Evolutionary conservation across 2,888 invertebrate genomes (phyloP), one percentile per base, ranked within the genome.

Genomic region (Lasioglossum villosulum): DNA sequence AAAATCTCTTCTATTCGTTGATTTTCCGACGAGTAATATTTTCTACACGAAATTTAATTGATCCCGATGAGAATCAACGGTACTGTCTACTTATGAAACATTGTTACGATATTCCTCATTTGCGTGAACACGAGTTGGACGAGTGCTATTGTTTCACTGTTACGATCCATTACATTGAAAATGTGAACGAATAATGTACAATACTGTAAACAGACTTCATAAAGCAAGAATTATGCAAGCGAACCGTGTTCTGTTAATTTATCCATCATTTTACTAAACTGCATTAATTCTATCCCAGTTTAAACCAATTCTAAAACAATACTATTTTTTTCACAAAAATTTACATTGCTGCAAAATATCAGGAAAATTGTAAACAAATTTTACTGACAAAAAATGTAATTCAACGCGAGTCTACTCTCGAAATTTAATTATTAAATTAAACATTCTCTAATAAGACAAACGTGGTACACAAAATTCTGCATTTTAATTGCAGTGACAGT

Each of bases 131-230:
- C 56, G 48, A 75, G 56, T 74, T 72, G 39, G 75, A 48, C 16
- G 80, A 78, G 56, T 52, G 80, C 30, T 52, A 75, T 78, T 59
- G 80, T 77, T 78, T 82, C 72, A 37, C 59, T 52, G 80, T 84
- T 84, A 75, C 74, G 70, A 59, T 79, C 73, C 52, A 74, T 86
- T 70, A 39, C 74, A 78, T 70, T 72, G 34, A 59, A 80, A 75
- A 68, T 82, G 82, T 79, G 77, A 86, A 78, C 82, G 71, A 75
- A 75, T 84, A 42, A 87, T 82, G 82, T 84, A 91, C 70, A 74
- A 88, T 86, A 89, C 80, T 87, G 89, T 90, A 88, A 87, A 88
- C 83, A 90, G 83, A 88, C 71, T 89, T 91, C 88, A 90, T 89
- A 88, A 90, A 87, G 45, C 82, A 80, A 63, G 63, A 78, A 83